phyloP scores from a whole-genome alignment of 2,113 vertebrate genomes.

The Phycodurus eques region DNA sequence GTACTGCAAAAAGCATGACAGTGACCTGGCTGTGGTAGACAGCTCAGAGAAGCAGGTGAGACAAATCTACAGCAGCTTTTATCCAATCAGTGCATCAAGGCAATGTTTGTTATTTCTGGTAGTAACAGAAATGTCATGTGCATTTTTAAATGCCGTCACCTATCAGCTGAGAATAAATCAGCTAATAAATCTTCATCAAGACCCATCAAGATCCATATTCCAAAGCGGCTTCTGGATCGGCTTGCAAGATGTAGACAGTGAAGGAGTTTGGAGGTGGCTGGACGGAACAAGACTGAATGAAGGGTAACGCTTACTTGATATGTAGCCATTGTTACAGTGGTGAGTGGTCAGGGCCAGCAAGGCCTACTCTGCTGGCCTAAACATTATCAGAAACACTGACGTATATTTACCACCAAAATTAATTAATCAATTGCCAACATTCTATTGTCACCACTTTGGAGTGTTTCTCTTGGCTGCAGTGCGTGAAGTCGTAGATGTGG shows the following conservation, averaged over 20 bases:
- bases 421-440: no score
- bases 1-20: constrained; percentile 49
- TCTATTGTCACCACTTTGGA: no score
- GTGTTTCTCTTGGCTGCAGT: no score
- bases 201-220: accelerated
- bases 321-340: no score
- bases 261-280: constrained; percentile 68
- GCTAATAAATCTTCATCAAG: constrained; percentile 31
- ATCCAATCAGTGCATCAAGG: background rate
- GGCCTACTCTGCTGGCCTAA: no score
- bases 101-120: constrained; percentile 1
- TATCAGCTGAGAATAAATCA: constrained; percentile 47
- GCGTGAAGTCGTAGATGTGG: no score
- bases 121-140: background rate
- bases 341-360: no score
- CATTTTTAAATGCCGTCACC: constrained; percentile 5
- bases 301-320: constrained; percentile 29
- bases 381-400: no score
- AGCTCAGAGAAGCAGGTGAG: constrained; percentile 57
- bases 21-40: constrained; percentile 52
- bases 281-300: constrained; percentile 48
- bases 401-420: no score
- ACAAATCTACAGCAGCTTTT: background rate
- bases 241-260: constrained; percentile 55
- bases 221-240: constrained; percentile 68